Evolutionary conservation across 2,888 invertebrate species (phyloP), one percentile per base, ranked within the genome.

Genomic region (Zelleria hepariella): DNA sequence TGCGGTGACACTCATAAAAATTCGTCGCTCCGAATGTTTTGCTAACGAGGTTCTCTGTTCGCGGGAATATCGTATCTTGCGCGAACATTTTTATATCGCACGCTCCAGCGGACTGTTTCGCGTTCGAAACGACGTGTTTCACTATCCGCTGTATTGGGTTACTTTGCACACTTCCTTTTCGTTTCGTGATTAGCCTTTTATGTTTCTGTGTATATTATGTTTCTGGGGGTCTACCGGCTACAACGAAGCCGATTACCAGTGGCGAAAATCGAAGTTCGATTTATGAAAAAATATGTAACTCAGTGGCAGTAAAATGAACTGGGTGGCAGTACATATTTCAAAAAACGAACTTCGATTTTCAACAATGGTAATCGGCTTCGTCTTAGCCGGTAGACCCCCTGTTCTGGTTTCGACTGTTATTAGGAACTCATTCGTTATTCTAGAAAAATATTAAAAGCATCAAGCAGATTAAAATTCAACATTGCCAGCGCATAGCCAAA

Each of bases 1-100:
- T 72, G 68, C 68, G 73, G 76, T 79, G 82, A 80, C 81, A 78
- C 82, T 85, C 85, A 84, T 86, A 86, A 86, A 86, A 86, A 85
- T 84, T 83, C 82, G 78, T 74, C 74, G 72, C 74, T 74, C 77
- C 77, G 74, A 85, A 81, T 61, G 77, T 80, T 81, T 74, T 67
- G 67, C 64, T 74, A 73, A 77, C 77, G 75, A 78, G 74, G 73
- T 71, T 72, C 69, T 66, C 68, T 48, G 53, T 53, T 52, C 66
- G 65, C 63, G 66, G 67, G 67, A 47, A 57, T 57, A 57, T 57
- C 57, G 57, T 57, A 57, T 57, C 57, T 57, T 57, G 15, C 18
- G 57, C n/a, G 47, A 23, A 57, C 32, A 57, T 21, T 57, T 57
- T 57, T 57, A 48, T 57, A 57, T 48, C 23, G 48, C 47, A 24